Percentiles rank a stretch among this genome's conserved stretches.
These are phyloP conservation scores for Clepsis dumicolana DNA, from an alignment of 2,888 invertebrate species.

Conservation along the genomic window DNA sequence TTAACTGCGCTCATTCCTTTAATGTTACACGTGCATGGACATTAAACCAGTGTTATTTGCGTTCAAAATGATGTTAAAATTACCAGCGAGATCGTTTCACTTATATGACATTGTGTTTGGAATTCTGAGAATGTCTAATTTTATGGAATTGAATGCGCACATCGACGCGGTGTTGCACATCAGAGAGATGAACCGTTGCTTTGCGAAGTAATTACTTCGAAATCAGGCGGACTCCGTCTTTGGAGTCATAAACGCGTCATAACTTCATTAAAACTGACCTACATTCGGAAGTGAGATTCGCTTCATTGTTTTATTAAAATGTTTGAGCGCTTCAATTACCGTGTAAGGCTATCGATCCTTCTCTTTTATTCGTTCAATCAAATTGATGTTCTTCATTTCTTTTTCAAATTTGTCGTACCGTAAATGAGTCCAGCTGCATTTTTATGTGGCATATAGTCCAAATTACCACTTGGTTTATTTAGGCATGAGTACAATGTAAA, in stretches of 20 bases:
- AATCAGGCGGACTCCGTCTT: constrained; percentile 27
- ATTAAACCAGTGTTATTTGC: constrained; percentile 15
- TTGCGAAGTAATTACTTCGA: constrained; percentile 39
- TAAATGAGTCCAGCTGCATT: neutral
- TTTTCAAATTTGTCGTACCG: neutral
- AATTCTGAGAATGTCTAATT: constrained; percentile 44
- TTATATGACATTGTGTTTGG: constrained; percentile 44
- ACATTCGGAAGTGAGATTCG: constrained; percentile 32
- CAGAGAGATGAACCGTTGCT: constrained; percentile 39
- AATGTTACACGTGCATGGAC: constrained; percentile 28
- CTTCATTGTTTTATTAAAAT: constrained; percentile 25
- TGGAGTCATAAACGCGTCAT: constrained; percentile 33
- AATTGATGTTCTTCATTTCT: neutral
- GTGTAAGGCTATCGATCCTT: constrained; percentile 11
- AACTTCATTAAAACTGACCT: constrained; percentile 41
- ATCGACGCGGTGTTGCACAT: constrained; percentile 22
- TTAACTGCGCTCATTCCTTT: constrained; percentile 36
- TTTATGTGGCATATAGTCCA: constrained; percentile 6
- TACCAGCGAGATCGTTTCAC: constrained; percentile 40
- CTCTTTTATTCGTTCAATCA: constrained; percentile 23
- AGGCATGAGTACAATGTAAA: constrained; percentile 1
- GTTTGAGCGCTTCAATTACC: constrained; percentile 12
- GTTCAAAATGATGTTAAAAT: constrained; percentile 44
- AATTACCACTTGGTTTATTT: constrained; percentile 16
- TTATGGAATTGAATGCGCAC: constrained; percentile 36